Base-by-base conservation (phyloP, 2,888 invertebrate species). In the Pseudolycoriella hygida region DNA sequence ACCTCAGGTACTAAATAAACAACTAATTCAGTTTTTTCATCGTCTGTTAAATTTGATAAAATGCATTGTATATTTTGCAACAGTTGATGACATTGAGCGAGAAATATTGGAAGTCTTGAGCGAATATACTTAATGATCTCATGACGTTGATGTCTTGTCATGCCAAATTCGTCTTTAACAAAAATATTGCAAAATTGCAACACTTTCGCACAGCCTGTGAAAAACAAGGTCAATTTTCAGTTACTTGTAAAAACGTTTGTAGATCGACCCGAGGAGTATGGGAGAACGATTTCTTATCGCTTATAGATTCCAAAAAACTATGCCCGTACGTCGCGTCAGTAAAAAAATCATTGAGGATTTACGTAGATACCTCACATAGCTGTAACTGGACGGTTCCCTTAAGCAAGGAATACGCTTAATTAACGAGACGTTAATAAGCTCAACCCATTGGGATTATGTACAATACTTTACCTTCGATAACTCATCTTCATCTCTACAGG, bases 51-150 rank as follows among this genome's bases (percentile, higher is more conserved):
- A 39, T 69, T 67, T 45, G 71, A 67, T 53, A 77, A 71, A 38
- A 76, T 73, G 44, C 66, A 68, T 52, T 74, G 71, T 40, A 74
- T 67, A 43, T 72, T 73, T 50, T 73, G 70, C 41, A 77, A 56
- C 48, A 78, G 67, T 51, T 72, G 70, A 47, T 73, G 70, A 46
- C 76, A 60, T 56, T 77, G 77, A 43, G 70, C 70, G 59, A 77
- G 67, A 53, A 78, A 76, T 43, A 76, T 67, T n/a, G 77, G 77
- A 48, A 78, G 65, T 48, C 77, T 69, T 19, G 75, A 73, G 56
- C 74, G 74, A 32, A 76, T 72, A 58, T 76, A 77, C 55, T 73
- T 69, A 47, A 78, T 73, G 18, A 79, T 76, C 60, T 77, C 76
- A 55, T 77, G 72, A 50, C 76, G 67, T 55, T 79, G 78, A 50